Percentiles rank a stretch among this genome's conserved stretches.
Conservation (phyloP, 2,797 vertebrate genomes). For the Hypotaenidia philippensis region DNA sequence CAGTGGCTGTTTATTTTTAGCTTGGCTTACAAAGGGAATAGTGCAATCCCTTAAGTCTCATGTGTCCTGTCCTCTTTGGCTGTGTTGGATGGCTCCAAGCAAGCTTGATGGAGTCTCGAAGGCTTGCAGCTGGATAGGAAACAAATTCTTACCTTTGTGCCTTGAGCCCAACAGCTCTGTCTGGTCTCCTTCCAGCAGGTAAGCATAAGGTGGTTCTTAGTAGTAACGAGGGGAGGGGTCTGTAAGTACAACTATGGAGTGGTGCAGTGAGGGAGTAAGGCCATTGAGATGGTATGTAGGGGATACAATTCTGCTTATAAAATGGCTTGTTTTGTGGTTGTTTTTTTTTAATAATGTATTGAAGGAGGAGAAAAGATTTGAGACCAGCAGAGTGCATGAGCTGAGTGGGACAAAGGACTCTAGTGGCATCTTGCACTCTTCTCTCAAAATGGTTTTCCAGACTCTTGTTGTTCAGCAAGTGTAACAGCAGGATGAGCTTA, state of each 20-base stretch:
- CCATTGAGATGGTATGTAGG: not conserved
- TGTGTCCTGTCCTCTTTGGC: not conserved
- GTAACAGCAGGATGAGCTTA: not conserved
- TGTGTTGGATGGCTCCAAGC: not conserved
- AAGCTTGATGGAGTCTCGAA: not conserved
- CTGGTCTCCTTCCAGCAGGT: not conserved
- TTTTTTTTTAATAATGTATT: too few species aligned
- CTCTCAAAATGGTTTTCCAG: not conserved
- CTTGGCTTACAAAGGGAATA: not conserved
- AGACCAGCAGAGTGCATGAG: not conserved
- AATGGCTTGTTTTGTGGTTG: not conserved
- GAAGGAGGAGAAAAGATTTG: not conserved
- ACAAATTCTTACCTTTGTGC: not conserved
- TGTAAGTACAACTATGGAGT: not conserved
- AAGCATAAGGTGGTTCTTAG: not conserved
- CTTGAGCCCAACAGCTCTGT: not conserved
- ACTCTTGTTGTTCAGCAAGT: not conserved
- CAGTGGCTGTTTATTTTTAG: slow-evolving; percentile 7
- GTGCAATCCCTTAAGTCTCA: not conserved
- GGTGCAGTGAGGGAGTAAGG: not conserved
- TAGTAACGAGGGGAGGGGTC: too few species aligned
- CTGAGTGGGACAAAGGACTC: not conserved
- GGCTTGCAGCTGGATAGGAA: not conserved
- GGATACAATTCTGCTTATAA: not conserved
- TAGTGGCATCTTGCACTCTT: not conserved